Evolutionary conservation across 2,797 vertebrate species (phyloP), one percentile per base, ranked within the genome.

Genomic region (Bovichtus diacanthus): DNA sequence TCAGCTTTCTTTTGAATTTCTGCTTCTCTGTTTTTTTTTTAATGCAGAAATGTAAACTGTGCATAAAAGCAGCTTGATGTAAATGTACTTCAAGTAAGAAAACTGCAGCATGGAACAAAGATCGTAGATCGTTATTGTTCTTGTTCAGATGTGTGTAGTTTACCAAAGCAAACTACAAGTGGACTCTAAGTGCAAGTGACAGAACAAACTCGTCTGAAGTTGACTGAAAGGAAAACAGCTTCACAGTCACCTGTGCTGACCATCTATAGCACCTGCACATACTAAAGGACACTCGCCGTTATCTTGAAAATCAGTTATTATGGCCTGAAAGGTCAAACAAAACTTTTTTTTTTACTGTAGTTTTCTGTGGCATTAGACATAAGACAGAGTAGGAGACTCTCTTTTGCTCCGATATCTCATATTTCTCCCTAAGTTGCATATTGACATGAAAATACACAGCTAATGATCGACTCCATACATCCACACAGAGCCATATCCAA

Each of bases 401-500:
- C 19, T 58, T 43, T 34, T 60, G 18, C 51, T 39, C 53, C 9
- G 67, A 63, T n/a, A n/a, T n/a, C n/a, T n/a, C 44, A 73, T 54
- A 27, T 58, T 53, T 66, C 39, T 67, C 29, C 31, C 23, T 38
- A 31, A 64, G 43, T 58, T 29, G 11, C 6, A 27, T 10, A 44
- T 59, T 25, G 56, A 51, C 51, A 51, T 10, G 38, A 56, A 68
- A 54, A 73, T n/a, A 47, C 21, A 18, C 38, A 47, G 72, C 59
- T 79, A 65, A 60, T 81, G 79, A 81, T 44, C 0, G 1, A 56
- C 50, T 63, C 70, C 53, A 56, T 69, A 73, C 31, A 56, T 78
- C 53, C 47, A 47, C 71, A 56, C 31, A 0, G 38, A 74, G 39
- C 3, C 50, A 16, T 5, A 60, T 54, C 62, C 56, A 46, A 38